Evolutionary conservation across 2,888 invertebrate genomes (phyloP), one percentile per base, ranked within the genome.

Genomic region (Drosophila setosimentum): DNA sequence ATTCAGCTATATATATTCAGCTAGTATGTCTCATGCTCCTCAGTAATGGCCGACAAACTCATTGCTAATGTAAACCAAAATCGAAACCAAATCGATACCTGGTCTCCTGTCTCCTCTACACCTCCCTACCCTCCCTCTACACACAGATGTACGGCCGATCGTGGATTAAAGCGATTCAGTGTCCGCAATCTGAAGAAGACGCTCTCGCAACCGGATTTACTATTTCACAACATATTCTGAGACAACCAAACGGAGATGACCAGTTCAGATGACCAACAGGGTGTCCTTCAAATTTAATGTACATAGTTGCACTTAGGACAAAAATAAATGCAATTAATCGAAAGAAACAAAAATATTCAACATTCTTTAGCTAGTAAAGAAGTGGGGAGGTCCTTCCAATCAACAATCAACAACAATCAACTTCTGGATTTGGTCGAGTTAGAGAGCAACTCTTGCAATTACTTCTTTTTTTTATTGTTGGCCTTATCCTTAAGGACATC

Each of bases 121-220:
- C 33, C 24, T 29, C 33, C 24, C 53, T n/a, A 29, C 50, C 3
- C 30, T 59, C 24, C 60, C 61, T 67, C 33, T 53, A 58, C 65
- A 65, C 68, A 62, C 70, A 80, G 92, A 89, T 92, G 90, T 73
- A 83, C 87, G 24, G 87, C 89, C 60, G 91, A 92, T 70, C 86
- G 86, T 21, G 83, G 91, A 53, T 63, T 77, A 40, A 85, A 80
- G 45, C 88, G 90, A 29, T 78, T 92, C n/a, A 91, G 89, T 66
- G 81, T 91, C 35, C 86, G 91, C 30, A 87, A 87, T 45, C 72
- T 92, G 67, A 90, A 89, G 85, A 92, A 91, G 86, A 91, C 92
- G 37, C 78, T 92, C 10, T 92, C 92, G 35, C 92, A 92, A 76
- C 91, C 92, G 73, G 91, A 92, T 80, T 81, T 92, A 78, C 76